Percentiles rank a stretch among this genome's conserved stretches.
phyloP scores from a whole-genome alignment of 2,797 vertebrate genomes.

The Graptemys geographica region DNA sequence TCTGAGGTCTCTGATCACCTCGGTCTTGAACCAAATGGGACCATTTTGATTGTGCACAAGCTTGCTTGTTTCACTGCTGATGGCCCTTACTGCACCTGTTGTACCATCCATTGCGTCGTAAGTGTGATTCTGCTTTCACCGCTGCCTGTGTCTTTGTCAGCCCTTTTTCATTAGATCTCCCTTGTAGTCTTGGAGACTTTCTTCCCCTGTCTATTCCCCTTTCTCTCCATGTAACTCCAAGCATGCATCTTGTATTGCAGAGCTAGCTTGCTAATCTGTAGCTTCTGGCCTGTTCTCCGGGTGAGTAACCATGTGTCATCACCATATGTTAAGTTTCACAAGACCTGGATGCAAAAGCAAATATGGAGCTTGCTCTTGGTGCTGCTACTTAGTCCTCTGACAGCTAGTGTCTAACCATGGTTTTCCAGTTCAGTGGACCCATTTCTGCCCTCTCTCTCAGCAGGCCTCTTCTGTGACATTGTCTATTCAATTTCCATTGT shows the following conservation, averaged over 20 bases:
- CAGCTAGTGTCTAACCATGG: background rate
- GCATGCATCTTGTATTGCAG: background rate
- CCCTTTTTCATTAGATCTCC: conserved; percentile 62
- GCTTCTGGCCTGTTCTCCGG: conserved; percentile 42
- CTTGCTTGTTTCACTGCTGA: conserved; percentile 11
- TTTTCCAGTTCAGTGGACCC: background rate
- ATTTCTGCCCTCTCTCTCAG: background rate
- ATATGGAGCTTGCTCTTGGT: background rate
- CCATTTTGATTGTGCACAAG: conserved; percentile 8
- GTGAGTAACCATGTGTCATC: background rate
- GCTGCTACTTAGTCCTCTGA: background rate
- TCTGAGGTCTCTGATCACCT: conserved; percentile 58
- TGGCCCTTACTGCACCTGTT: conserved; percentile 66
- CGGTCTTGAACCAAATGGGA: conserved; percentile 32
- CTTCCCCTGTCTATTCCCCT: background rate
- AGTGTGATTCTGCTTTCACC: conserved; percentile 64
- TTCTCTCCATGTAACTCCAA: conserved; percentile 2
- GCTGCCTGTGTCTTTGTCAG: conserved; percentile 41
- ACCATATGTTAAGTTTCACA: background rate
- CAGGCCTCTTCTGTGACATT: background rate
- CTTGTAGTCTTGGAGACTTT: background rate
- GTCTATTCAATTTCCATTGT: background rate
- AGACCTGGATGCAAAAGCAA: background rate
- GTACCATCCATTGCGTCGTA: conserved; percentile 45
- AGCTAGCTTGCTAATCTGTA: rapidly evolving